Evolutionary conservation across 2,113 vertebrate species (phyloP).

Genomic region (Enhydra lutris): DNA sequence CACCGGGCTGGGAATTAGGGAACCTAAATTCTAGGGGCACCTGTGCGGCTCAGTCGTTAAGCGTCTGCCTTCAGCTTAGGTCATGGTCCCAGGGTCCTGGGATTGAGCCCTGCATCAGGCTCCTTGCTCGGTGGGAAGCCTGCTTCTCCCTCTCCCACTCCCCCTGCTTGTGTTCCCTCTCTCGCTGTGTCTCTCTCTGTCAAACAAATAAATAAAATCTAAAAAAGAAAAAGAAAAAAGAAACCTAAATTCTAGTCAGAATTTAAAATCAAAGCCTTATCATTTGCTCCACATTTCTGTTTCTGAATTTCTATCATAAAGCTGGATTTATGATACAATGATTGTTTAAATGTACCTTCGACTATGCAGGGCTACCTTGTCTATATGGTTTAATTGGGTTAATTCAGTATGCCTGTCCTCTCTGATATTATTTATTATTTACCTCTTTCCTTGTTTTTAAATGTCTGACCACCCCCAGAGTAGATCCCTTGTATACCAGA

Average conservation of each 20-base stretch:
- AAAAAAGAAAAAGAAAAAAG: background rate
- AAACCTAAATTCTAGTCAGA: background rate
- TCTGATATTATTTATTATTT: slow-evolving; percentile 31
- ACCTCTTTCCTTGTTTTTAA: slow-evolving; percentile 15
- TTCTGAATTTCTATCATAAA: slow-evolving; percentile 29
- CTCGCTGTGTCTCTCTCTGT: no score
- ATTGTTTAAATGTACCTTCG: background rate
- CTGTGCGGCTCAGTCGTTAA: no score
- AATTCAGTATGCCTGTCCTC: background rate
- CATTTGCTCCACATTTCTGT: slow-evolving; percentile 34
- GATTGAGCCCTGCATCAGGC: no score
- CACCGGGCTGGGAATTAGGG: background rate
- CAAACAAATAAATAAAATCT: no score
- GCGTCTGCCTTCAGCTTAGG: no score
- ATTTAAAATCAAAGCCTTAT: slow-evolving; percentile 19
- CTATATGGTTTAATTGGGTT: background rate
- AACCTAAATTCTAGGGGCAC: background rate
- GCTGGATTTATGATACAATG: background rate
- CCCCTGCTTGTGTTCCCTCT: no score
- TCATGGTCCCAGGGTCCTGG: no score
- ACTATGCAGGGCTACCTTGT: background rate
- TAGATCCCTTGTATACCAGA: background rate
- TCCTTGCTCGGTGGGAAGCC: no score
- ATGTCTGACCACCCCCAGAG: background rate
- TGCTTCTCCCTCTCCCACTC: no score